Percentiles rank a stretch among this genome's conserved stretches.
phyloP scores from a whole-genome alignment of 2,113 vertebrate genomes.

The Corvus cornix region DNA sequence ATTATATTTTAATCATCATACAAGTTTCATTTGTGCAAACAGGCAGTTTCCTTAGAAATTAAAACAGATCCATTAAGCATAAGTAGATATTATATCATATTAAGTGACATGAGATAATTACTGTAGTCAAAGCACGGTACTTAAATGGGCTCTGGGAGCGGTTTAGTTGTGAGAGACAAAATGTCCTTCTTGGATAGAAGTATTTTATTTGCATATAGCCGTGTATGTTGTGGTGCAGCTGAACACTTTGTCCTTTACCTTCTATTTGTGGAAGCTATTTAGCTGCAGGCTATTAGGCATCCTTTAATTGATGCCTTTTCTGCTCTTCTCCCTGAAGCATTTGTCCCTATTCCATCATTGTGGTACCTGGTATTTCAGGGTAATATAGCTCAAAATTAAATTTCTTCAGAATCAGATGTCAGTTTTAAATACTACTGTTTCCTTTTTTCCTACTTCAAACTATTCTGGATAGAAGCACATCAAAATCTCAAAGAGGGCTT shows the following conservation, averaged over 20 bases:
- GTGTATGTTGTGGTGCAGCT: neutral
- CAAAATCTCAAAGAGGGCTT: neutral
- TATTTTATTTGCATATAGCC: neutral
- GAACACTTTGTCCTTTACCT: slow-evolving; percentile 20
- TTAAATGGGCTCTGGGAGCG: neutral
- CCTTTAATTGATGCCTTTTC: slow-evolving; percentile 23
- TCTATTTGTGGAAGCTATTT: slow-evolving; percentile 18
- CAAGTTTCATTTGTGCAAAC: neutral
- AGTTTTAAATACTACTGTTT: slow-evolving; percentile 2
- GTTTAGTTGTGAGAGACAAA: neutral
- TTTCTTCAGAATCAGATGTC: slow-evolving; percentile 6
- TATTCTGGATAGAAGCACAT: neutral
- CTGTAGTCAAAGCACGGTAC: neutral
- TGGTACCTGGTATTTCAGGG: neutral
- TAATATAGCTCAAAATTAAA: slow-evolving; percentile 27
- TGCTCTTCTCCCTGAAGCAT: neutral
- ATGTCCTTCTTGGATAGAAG: neutral
- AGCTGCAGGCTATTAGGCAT: slow-evolving; percentile 33
- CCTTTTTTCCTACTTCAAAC: neutral
- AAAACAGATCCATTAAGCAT: neutral
- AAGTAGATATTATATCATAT: slow-evolving; percentile 17
- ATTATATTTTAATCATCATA: slow-evolving; percentile 19
- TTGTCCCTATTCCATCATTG: neutral
- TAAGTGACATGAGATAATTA: slow-evolving; percentile 29
- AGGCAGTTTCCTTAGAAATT: slow-evolving; percentile 12